Evolutionary conservation across 2,888 invertebrate genomes (phyloP).

Genomic region (Anodontia alba): DNA sequence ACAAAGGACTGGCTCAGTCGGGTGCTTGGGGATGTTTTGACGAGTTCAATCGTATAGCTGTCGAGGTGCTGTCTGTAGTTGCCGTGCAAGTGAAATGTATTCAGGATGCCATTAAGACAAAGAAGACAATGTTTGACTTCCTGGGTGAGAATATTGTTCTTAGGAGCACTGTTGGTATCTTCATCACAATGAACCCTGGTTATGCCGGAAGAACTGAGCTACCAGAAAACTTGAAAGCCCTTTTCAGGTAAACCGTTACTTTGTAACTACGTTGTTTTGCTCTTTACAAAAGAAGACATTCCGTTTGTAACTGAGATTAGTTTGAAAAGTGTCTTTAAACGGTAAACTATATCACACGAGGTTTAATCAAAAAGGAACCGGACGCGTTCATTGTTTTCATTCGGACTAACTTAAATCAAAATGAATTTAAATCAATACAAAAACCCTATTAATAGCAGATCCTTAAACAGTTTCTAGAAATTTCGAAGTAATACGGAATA

Average conservation of each 20-base stretch:
- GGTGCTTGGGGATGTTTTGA: constrained; percentile 99
- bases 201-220: constrained; percentile 93
- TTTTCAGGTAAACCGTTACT: constrained; percentile 82
- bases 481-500: no score
- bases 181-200: constrained; percentile 99
- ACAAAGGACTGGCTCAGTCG: constrained; percentile 98
- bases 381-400: no score
- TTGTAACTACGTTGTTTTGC: no score
- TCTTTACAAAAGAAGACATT: no score
- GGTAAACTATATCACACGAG: no score
- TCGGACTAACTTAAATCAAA: no score
- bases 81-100: constrained; percentile 92
- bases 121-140: constrained; percentile 95
- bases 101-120: constrained; percentile 94
- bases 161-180: constrained; percentile 95
- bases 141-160: constrained; percentile 96
- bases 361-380: no score
- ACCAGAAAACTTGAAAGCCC: constrained; percentile 85
- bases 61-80: constrained; percentile 98
- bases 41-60: constrained; percentile 98
- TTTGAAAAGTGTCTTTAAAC: no score
- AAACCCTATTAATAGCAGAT: no score
- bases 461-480: no score
- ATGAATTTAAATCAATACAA: no score
- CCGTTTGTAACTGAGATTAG: no score